Evolutionary conservation across 2,888 invertebrate genomes (phyloP).

Genomic region (Silvanus unidentatus): DNA sequence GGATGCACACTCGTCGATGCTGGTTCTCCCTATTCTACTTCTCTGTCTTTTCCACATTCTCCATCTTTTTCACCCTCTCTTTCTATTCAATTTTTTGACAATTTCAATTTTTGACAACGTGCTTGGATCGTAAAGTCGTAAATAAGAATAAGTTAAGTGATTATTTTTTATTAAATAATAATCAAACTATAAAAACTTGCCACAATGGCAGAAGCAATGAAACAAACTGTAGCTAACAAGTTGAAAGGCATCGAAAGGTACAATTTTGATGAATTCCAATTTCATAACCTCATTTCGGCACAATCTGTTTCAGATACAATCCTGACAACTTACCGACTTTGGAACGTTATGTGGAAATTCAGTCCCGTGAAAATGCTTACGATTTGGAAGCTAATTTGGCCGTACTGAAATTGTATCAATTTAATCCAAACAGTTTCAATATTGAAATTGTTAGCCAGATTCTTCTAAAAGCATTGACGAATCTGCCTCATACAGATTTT

Average conservation of each 20-base stretch:
- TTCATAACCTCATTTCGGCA: not conserved
- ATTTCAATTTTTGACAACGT: too few species aligned
- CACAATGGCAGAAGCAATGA: conserved; percentile 74
- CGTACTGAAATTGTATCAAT: conserved; percentile 93
- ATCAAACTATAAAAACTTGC: too few species aligned
- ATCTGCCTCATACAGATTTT: conserved; percentile 96
- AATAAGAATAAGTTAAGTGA: too few species aligned
- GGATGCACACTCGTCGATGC: too few species aligned
- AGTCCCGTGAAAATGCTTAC: conserved; percentile 88
- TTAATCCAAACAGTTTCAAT: conserved; percentile 85
- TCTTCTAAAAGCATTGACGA: conserved; percentile 90
- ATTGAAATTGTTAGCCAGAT: conserved; percentile 82
- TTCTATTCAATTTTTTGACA: too few species aligned
- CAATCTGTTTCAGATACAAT: conserved; percentile 69
- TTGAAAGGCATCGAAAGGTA: conserved; percentile 90
- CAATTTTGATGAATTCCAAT: conserved; percentile 9
- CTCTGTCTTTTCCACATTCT: too few species aligned
- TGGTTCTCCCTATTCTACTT: too few species aligned
- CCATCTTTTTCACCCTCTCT: too few species aligned
- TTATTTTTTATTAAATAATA: too few species aligned
- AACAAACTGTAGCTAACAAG: conserved; percentile 79
- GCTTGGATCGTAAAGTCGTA: too few species aligned
- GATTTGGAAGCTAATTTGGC: conserved; percentile 97
- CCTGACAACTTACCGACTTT: conserved; percentile 88
- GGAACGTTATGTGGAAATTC: conserved; percentile 89